These are phyloP conservation scores for Hemicrepidius hirtus DNA, from an alignment of 2,888 invertebrate species.

Conservation along the genomic window DNA sequence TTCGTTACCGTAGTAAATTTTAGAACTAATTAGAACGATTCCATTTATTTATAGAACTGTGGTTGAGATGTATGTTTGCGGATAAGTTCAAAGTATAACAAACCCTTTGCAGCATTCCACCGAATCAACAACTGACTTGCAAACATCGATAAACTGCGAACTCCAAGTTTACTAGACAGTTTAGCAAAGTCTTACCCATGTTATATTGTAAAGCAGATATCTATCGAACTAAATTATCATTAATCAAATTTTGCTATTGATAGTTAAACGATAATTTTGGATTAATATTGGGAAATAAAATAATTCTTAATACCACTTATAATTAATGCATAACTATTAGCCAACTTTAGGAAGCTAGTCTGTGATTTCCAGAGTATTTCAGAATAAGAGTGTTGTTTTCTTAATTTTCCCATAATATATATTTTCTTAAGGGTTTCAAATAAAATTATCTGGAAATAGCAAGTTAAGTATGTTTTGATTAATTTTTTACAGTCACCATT, in stretches of 20 bases:
- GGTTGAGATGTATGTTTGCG: background rate
- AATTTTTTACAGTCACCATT: conserved; percentile 41
- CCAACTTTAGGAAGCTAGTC: no score
- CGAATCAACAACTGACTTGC: conserved; percentile 16
- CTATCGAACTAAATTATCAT: background rate
- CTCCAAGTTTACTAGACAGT: conserved; percentile 14
- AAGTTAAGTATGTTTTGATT: conserved; percentile 44
- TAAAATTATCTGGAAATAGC: conserved; percentile 20
- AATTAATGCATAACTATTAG: no score
- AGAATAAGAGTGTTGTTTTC: background rate
- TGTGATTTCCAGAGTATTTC: background rate
- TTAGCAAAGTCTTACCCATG: conserved; percentile 10
- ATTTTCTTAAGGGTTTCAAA: background rate
- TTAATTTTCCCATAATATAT: conserved; percentile 10
- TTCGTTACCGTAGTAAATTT: no score
- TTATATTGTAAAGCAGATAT: background rate
- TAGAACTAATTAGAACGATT: background rate
- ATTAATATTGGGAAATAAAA: no score
- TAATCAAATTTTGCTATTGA: background rate
- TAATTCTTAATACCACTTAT: no score
- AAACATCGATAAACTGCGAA: conserved; percentile 31
- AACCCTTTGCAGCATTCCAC: conserved; percentile 21
- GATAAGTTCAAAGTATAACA: conserved; percentile 27
- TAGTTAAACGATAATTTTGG: no score
- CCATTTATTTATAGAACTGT: no score